Percentiles rank a stretch among this genome's conserved stretches.
phyloP scores from a whole-genome alignment of 2,888 invertebrate species.

The Lordiphosa fenestrarum region DNA sequence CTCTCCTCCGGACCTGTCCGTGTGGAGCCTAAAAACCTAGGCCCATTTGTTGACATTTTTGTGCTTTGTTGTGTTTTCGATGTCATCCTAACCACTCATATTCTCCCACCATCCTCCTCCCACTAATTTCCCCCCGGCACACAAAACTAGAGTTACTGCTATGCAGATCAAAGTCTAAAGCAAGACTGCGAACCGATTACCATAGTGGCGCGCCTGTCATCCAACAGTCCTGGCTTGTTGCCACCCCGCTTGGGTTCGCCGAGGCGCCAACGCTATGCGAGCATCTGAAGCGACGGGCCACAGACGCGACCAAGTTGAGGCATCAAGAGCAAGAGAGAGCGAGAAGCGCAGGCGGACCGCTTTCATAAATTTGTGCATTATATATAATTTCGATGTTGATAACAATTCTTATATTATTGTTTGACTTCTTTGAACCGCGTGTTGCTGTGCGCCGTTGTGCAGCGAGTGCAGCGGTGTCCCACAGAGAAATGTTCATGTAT shows the following conservation, averaged over 20 bases:
- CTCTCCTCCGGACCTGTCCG: no score
- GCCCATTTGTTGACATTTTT: no score
- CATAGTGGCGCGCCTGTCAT: conserved; percentile 21
- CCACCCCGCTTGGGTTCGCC: neutral
- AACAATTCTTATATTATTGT: conserved; percentile 22
- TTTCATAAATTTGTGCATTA: conserved; percentile 36
- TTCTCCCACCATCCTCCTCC: conserved; percentile 5
- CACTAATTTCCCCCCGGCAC: conserved; percentile 6
- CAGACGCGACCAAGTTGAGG: neutral
- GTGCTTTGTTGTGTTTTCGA: no score
- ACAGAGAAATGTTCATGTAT: neutral
- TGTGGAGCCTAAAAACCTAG: no score
- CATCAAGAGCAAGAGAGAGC: conserved; percentile 4
- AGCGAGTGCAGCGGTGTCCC: conserved; percentile 3
- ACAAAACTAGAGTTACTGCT: conserved; percentile 48
- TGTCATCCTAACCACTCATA: conserved; percentile 15
- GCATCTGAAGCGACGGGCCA: conserved; percentile 14
- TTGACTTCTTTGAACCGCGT: conserved; percentile 22
- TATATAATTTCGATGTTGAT: conserved; percentile 35
- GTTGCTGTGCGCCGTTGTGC: conserved; percentile 10
- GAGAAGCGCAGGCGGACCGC: conserved; percentile 19
- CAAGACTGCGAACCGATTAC: conserved; percentile 22
- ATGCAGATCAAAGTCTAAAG: conserved; percentile 43
- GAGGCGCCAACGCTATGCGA: conserved; percentile 25
- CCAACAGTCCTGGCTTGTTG: neutral